Conservation (phyloP, 2,113 vertebrate species). For the Pica pica region DNA sequence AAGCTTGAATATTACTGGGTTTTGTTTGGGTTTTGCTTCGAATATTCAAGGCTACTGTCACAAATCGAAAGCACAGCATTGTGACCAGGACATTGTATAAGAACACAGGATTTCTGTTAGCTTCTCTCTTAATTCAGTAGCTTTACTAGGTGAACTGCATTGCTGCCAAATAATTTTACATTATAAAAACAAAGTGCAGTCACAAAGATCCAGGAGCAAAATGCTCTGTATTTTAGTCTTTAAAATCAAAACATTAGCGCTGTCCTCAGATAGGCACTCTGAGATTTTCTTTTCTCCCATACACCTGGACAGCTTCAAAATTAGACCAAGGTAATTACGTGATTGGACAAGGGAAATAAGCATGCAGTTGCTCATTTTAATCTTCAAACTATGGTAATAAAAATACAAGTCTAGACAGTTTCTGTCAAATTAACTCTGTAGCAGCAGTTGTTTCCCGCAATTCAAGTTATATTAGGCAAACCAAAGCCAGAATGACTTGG, state of each 20-base stretch:
- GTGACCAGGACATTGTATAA: not conserved
- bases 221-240: not conserved
- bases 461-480: not conserved
- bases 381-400: not conserved
- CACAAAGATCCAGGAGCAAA: not conserved
- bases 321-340: slow-evolving; percentile 17
- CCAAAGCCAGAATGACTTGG: not conserved
- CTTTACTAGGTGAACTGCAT: not conserved
- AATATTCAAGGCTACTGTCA: not conserved
- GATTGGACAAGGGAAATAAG: slow-evolving; percentile 52
- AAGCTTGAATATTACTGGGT: not conserved
- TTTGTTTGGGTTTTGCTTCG: not conserved
- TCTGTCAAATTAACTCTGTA: not conserved
- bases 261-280: not conserved
- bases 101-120: not conserved
- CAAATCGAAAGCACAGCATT: not conserved
- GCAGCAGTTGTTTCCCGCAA: not conserved
- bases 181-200: not conserved
- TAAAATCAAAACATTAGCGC: not conserved
- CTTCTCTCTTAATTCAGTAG: not conserved
- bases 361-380: not conserved
- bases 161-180: not conserved
- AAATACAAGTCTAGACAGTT: not conserved
- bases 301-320: slow-evolving; percentile 37
- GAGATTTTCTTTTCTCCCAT: not conserved